phyloP scores from a whole-genome alignment of 23 tunicate species.

The Pegea sp. region DNA sequence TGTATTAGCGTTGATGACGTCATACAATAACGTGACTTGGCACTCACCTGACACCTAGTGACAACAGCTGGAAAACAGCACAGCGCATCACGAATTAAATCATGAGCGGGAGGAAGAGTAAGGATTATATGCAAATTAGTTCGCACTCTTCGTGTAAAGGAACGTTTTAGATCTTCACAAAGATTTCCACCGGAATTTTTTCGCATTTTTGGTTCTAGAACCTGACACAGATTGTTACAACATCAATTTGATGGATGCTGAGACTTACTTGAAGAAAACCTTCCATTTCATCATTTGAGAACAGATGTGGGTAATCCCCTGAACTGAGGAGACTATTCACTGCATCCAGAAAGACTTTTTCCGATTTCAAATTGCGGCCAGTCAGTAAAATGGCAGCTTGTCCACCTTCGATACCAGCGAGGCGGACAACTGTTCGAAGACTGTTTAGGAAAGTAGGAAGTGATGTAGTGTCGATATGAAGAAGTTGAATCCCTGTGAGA shows the following conservation, averaged over 20 bases:
- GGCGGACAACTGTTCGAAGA: conserved; percentile 59
- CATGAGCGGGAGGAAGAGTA: conserved; percentile 78
- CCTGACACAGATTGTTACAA: conserved; percentile 19
- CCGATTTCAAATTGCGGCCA: conserved; percentile 19
- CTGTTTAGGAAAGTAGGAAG: conserved; percentile 79
- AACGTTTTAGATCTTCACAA: too few relatives aligned
- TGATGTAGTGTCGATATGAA: conserved; percentile 54
- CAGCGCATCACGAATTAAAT: conserved; percentile 42
- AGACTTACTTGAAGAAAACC: conserved; percentile 66
- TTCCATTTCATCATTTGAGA: conserved; percentile 83
- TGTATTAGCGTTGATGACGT: background rate
- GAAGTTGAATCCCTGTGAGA: conserved; percentile 53
- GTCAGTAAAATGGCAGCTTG: conserved; percentile 68
- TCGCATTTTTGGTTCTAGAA: conserved; percentile 47
- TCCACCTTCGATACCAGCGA: conserved; percentile 75
- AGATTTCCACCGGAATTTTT: too few relatives aligned
- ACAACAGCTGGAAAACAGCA: conserved; percentile 61
- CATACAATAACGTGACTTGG: background rate
- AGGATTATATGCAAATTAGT: conserved; percentile 71
- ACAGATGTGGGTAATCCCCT: conserved; percentile 83
- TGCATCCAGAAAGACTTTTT: conserved; percentile 32
- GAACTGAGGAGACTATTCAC: conserved; percentile 84
- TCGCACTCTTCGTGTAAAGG: conserved; percentile 21
- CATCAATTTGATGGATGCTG: too few relatives aligned
- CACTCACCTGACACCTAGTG: conserved; percentile 54